These are phyloP conservation scores for Orgyia antiqua DNA, from an alignment of 2,888 invertebrate genomes.

Conservation along the genomic window DNA sequence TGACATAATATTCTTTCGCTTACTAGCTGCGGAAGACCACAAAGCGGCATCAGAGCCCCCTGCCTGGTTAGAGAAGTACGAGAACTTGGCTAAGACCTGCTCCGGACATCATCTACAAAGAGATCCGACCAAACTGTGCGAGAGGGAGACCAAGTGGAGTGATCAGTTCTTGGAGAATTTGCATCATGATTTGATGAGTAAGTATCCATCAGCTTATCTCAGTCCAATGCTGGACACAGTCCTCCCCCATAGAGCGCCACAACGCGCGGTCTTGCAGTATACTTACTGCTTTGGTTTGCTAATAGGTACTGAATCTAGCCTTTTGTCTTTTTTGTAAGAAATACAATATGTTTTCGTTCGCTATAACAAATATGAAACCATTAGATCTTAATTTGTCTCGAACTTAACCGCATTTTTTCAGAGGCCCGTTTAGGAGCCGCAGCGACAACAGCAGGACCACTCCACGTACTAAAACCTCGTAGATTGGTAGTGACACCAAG, in stretches of 20 bases:
- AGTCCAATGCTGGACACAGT: too few relatives aligned
- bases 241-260: too few relatives aligned
- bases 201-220: too few relatives aligned
- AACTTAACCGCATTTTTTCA: too few relatives aligned
- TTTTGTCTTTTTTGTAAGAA: too few relatives aligned
- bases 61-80: constrained; percentile 60
- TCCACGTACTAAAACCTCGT: constrained; percentile 49
- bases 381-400: too few relatives aligned
- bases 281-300: too few relatives aligned
- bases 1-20: too few relatives aligned
- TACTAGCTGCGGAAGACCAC: constrained; percentile 67
- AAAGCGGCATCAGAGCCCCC: constrained; percentile 65
- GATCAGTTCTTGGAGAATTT: constrained; percentile 78
- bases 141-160: constrained; percentile 81
- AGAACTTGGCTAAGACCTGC: constrained; percentile 49
- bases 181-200: constrained; percentile 79
- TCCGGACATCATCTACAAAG: constrained; percentile 61
- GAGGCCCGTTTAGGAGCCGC: constrained; percentile 61
- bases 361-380: too few relatives aligned
- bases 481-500: constrained; percentile 26
- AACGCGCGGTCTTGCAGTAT: too few relatives aligned
- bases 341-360: too few relatives aligned
- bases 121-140: constrained; percentile 66
- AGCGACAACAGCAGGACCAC: constrained; percentile 35
- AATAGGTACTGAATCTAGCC: too few relatives aligned